Evolutionary conservation across 2,888 invertebrate genomes (phyloP).

Genomic region (Gymnoscelis rufifasciata): DNA sequence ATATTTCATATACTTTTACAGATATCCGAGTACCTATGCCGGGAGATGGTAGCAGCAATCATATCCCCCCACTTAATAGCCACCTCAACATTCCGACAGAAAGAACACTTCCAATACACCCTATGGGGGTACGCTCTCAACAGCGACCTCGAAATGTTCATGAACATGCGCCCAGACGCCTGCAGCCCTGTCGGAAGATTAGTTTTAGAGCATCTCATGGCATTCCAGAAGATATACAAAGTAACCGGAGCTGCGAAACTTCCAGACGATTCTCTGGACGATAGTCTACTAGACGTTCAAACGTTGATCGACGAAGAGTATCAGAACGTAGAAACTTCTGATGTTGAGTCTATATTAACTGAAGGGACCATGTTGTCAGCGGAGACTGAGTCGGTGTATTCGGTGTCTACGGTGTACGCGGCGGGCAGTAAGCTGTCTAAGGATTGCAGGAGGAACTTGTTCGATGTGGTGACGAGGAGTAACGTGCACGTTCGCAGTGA

Average conservation of each 20-base stretch:
- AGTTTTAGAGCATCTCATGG: conserved; percentile 74
- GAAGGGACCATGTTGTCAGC: conserved; percentile 63
- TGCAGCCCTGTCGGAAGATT: conserved; percentile 78
- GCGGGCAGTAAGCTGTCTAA: conserved; percentile 54
- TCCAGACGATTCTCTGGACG: conserved; percentile 56
- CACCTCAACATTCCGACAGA: conserved; percentile 70
- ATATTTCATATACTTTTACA: conserved; percentile 31
- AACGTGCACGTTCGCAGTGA: conserved; percentile 63
- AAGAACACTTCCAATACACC: conserved; percentile 75
- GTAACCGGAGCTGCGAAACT: conserved; percentile 47
- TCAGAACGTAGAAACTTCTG: conserved; percentile 65
- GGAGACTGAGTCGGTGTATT: conserved; percentile 66
- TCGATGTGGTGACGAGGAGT: conserved; percentile 65
- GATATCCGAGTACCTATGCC: conserved; percentile 82
- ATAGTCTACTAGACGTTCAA: conserved; percentile 61
- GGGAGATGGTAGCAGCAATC: conserved; percentile 80
- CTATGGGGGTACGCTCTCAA: conserved; percentile 79
- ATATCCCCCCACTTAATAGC: conserved; percentile 71
- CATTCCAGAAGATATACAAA: conserved; percentile 73
- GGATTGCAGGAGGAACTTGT: conserved; percentile 65
- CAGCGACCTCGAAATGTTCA: conserved; percentile 77
- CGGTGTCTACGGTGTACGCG: conserved; percentile 64
- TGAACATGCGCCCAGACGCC: conserved; percentile 79
- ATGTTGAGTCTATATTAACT: conserved; percentile 60
- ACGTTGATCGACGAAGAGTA: conserved; percentile 71